Percentiles rank a stretch among this genome's conserved stretches.
These are phyloP conservation scores for Acheta domesticus DNA, from an alignment of 2,888 invertebrate genomes.

Conservation along the genomic window DNA sequence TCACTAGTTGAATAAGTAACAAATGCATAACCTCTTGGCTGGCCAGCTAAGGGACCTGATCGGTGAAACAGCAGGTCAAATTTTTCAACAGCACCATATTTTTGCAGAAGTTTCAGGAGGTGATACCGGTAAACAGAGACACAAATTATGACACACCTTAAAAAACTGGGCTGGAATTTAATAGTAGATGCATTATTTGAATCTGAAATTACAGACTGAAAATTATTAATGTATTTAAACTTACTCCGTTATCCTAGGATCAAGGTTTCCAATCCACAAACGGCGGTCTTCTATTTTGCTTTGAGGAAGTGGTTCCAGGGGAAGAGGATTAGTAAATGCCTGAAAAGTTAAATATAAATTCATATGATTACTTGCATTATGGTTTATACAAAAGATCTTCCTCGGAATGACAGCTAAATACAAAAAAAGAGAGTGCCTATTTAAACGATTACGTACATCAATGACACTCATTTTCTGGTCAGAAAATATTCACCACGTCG, in stretches of 20 bases:
- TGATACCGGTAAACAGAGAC: constrained; percentile 74
- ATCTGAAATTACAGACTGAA: background rate
- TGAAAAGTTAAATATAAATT: constrained; percentile 12
- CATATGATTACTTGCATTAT: background rate
- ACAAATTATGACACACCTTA: background rate
- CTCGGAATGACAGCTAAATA: too few relatives aligned
- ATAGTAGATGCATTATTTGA: background rate
- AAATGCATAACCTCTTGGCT: constrained; percentile 90
- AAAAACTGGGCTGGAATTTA: background rate
- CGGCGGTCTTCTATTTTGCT: constrained; percentile 62
- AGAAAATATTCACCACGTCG: too few relatives aligned
- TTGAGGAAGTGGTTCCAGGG: constrained; percentile 41
- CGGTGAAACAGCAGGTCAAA: constrained; percentile 94
- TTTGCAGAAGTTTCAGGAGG: constrained; percentile 93
- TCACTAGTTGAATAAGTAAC: constrained; percentile 70
- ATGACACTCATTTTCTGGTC: background rate
- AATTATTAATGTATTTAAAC: constrained; percentile 47
- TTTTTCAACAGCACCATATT: constrained; percentile 89
- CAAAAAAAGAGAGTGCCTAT: background rate
- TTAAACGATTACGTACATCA: background rate
- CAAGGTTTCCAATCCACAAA: constrained; percentile 90
- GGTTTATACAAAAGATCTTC: too few relatives aligned
- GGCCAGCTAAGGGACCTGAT: constrained; percentile 81
- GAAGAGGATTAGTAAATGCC: constrained; percentile 34
- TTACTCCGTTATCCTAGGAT: constrained; percentile 91